Percentiles rank a stretch among this genome's conserved stretches.
These are phyloP conservation scores for Amitus sp. DNA, from an alignment of 2,888 invertebrate species.

Conservation along the genomic window DNA sequence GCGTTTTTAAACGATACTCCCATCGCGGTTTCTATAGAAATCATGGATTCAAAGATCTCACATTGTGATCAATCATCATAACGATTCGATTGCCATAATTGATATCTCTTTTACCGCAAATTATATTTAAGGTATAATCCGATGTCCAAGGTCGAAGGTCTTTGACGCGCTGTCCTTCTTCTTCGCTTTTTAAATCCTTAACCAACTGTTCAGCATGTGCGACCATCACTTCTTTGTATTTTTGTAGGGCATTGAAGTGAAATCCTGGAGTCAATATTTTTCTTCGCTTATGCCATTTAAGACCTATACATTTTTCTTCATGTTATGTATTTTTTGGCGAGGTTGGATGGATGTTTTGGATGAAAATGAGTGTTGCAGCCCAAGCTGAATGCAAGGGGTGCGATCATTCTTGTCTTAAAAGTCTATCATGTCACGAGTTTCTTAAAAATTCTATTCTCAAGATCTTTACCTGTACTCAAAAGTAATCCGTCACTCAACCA, in stretches of 20 bases:
- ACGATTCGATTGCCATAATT: too few relatives aligned
- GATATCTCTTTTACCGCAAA: constrained; percentile 27
- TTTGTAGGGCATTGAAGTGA: constrained; percentile 30
- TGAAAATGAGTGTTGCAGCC: too few relatives aligned
- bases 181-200: neutral
- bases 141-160: constrained; percentile 18
- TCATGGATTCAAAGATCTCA: neutral
- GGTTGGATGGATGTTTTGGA: too few relatives aligned
- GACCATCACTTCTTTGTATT: constrained; percentile 18
- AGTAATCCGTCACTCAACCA: constrained; percentile 22
- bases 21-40: constrained; percentile 63
- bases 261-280: constrained; percentile 31
- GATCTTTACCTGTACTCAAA: constrained; percentile 9
- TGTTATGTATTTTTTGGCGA: too few relatives aligned
- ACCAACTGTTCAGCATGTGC: constrained; percentile 3
- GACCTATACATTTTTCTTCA: too few relatives aligned
- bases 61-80: neutral
- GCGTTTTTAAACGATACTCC: constrained; percentile 22
- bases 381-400: too few relatives aligned
- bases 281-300: constrained; percentile 26
- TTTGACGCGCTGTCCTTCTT: constrained; percentile 5
- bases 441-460: too few relatives aligned
- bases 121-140: constrained; percentile 20
- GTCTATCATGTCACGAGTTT: too few relatives aligned
- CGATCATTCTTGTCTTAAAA: too few relatives aligned